A percentile compares a stretch with the other conserved stretches of the same genome.
Conservation (phyloP, 2,113 vertebrate genomes). For the Gasterosteus nipponicus region DNA sequence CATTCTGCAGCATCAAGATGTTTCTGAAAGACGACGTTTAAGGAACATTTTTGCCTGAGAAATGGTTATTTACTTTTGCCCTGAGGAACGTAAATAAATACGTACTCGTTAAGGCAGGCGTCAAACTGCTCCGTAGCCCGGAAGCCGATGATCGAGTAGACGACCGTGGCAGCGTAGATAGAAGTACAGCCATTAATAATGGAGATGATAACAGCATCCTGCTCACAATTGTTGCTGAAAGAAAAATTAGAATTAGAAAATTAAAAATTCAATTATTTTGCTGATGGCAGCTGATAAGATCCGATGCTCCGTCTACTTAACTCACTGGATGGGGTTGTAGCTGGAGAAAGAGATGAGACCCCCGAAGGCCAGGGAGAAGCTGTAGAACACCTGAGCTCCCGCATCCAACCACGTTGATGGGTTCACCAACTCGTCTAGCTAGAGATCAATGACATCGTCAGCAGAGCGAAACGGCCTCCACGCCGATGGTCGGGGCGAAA, state of each 20-base stretch:
- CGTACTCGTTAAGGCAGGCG: constrained; percentile 67
- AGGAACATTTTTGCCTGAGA: background rate
- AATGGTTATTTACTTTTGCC: no score
- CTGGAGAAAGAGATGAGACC: constrained; percentile 23
- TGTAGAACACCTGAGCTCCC: constrained; percentile 20
- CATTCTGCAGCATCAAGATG: constrained; percentile 50
- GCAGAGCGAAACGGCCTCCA: background rate
- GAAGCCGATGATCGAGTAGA: constrained; percentile 93
- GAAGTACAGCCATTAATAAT: constrained; percentile 13
- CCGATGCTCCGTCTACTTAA: background rate
- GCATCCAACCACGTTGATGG: constrained; percentile 15
- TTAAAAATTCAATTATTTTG: background rate
- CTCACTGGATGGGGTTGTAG: constrained; percentile 19
- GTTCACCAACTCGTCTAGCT: constrained; percentile 13
- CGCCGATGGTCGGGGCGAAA: background rate
- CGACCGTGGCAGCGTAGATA: constrained; percentile 79
- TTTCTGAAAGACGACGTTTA: constrained; percentile 44
- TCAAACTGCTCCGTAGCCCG: constrained; percentile 74
- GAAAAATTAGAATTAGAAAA: background rate
- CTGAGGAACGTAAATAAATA: background rate
- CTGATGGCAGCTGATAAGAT: constrained; percentile 27
- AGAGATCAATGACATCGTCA: background rate
- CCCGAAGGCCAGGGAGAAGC: constrained; percentile 7
- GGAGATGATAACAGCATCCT: constrained; percentile 18
- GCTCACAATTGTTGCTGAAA: constrained; percentile 8